These are phyloP conservation scores for Chromis chromis DNA, from an alignment of 2,797 vertebrate genomes.

Conservation along the genomic window DNA sequence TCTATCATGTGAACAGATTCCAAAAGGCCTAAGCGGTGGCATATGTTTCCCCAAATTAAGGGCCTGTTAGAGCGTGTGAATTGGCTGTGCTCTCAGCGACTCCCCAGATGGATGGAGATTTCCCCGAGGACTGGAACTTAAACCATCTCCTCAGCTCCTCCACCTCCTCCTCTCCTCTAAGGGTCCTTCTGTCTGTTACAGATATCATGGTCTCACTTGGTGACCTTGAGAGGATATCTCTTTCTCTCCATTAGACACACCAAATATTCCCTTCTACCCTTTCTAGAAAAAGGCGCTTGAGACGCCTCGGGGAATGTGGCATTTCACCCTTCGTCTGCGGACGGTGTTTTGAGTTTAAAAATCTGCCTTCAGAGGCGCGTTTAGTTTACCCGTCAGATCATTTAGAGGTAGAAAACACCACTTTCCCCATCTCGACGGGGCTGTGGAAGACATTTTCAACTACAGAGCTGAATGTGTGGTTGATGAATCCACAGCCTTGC, in stretches of 20 bases:
- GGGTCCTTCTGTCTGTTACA: slow-evolving; percentile 54
- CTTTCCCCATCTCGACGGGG: slow-evolving; percentile 1
- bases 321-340: slow-evolving; percentile 26
- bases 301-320: slow-evolving; percentile 29
- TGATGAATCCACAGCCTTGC: slow-evolving; percentile 51
- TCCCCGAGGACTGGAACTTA: slow-evolving; percentile 73
- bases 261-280: slow-evolving; percentile 43
- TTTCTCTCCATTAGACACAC: slow-evolving; percentile 52
- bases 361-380: slow-evolving; percentile 20
- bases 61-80: slow-evolving; percentile 69
- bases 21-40: slow-evolving; percentile 68
- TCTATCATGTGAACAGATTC: slow-evolving; percentile 59
- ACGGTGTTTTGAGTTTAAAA: slow-evolving; percentile 29
- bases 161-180: slow-evolving; percentile 52
- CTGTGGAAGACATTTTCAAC: slow-evolving; percentile 30
- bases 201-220: slow-evolving; percentile 54
- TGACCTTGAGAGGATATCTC: slow-evolving; percentile 71
- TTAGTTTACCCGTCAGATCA: slow-evolving; percentile 19
- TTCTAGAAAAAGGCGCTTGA: slow-evolving; percentile 17
- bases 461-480: slow-evolving; percentile 10
- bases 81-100: slow-evolving; percentile 60
- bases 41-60: slow-evolving; percentile 79
- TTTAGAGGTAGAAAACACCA: slow-evolving; percentile 36
- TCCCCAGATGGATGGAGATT: slow-evolving; percentile 77
- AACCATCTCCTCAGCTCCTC: slow-evolving; percentile 54